A percentile compares a stretch with the other conserved stretches of the same genome.
Evolutionary conservation across 2,888 invertebrate species (phyloP).

Genomic region (Drosophila vallismaia): DNA sequence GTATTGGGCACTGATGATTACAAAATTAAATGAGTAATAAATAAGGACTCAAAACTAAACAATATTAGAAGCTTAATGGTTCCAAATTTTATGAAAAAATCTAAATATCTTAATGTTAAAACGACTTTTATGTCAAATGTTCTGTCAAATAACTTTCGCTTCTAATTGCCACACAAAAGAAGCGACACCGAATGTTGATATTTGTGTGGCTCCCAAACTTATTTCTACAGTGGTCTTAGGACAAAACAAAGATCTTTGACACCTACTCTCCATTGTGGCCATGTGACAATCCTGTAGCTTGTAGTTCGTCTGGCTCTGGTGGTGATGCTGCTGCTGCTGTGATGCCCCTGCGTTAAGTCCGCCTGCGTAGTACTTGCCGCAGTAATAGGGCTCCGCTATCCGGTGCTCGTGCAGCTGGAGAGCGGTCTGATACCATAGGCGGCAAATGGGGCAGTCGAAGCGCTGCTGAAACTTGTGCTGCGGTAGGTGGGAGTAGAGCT

Average conservation of each 20-base stretch:
- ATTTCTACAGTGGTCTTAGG: not conserved
- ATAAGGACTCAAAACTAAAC: not conserved
- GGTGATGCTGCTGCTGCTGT: slow-evolving; percentile 42
- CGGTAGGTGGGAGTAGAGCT: slow-evolving; percentile 73
- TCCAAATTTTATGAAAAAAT: too few relatives aligned
- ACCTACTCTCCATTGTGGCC: slow-evolving; percentile 74
- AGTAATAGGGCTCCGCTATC: slow-evolving; percentile 77
- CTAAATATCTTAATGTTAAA: too few relatives aligned
- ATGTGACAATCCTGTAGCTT: slow-evolving; percentile 76
- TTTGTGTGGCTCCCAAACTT: not conserved
- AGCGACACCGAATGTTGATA: too few relatives aligned
- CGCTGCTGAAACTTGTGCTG: slow-evolving; percentile 80
- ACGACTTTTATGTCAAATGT: too few relatives aligned
- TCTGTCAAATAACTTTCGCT: too few relatives aligned
- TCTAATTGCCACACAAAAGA: too few relatives aligned
- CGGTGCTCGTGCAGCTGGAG: slow-evolving; percentile 80
- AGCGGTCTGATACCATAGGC: slow-evolving; percentile 79
- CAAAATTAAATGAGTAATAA: not conserved
- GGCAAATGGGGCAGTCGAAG: slow-evolving; percentile 79
- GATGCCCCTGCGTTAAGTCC: slow-evolving; percentile 23
- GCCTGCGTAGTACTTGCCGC: slow-evolving; percentile 75
- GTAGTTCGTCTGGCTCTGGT: slow-evolving; percentile 58
- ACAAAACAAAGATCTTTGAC: not conserved
- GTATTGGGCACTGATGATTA: slow-evolving; percentile 51
- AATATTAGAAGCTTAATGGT: not conserved